phyloP scores from a whole-genome alignment of 2,888 invertebrate genomes.

The Unio pictorum region DNA sequence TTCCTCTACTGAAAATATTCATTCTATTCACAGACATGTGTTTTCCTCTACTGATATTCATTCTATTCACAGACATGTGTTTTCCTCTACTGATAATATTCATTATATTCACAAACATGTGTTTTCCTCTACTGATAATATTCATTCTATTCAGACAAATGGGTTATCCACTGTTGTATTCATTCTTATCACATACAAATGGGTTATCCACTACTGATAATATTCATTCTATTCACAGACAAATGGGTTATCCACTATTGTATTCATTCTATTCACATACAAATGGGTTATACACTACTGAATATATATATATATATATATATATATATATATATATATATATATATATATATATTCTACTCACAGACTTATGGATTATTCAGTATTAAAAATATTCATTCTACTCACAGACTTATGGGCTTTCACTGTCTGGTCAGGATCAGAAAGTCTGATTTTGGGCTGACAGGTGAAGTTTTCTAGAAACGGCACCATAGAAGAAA shows the following conservation, averaged over 20 bases:
- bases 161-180: no score
- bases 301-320: background rate
- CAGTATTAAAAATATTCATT: background rate
- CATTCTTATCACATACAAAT: no score
- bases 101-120: no score
- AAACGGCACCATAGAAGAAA: slow-evolving; percentile 58
- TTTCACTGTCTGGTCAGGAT: slow-evolving; percentile 36
- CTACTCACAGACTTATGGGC: slow-evolving; percentile 63
- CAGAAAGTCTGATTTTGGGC: slow-evolving; percentile 17
- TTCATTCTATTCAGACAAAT: no score
- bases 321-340: background rate
- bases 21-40: no score
- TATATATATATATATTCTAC: background rate
- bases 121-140: no score
- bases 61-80: background rate
- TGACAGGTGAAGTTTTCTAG: slow-evolving; percentile 56
- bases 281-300: background rate
- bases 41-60: no score
- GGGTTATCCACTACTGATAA: no score
- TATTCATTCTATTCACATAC: background rate
- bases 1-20: no score
- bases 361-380: background rate
- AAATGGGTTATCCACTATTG: background rate
- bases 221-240: no score
- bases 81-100: no score